Base-by-base conservation (phyloP, 2,797 vertebrate genomes). In the Monodelphis domestica region DNA sequence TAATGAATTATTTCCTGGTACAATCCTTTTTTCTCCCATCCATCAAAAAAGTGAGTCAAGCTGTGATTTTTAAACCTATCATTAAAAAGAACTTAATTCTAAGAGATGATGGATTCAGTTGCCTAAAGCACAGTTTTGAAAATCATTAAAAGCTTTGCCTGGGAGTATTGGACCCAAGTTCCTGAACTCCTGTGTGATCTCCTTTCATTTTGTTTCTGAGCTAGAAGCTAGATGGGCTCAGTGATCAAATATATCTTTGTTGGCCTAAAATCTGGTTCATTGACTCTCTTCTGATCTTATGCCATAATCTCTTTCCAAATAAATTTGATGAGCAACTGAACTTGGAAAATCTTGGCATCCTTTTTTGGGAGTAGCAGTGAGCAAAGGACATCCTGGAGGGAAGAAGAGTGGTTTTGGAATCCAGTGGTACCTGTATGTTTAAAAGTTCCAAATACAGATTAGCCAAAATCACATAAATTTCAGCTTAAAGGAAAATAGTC, bases 301-400 rank as follows among this genome's bases (percentile, higher is more conserved):
- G 15, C 95, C 96, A 96, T 95, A 93, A 95, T 97, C 92, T 97
- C 54, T 91, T 96, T 96, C 95, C 96, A 96, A 96, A 92, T 91
- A 94, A 91, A 94, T 92, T 91, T 50, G 87, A 94, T 92, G 95
- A 97, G 89, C 89, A 94, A 96, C 91, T 84, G 96, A 95, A 93
- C 52, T 96, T 89, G n/a, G n/a, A 96, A 97, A 96, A 91, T 92
- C 88, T 95, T 96, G 97, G 97, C 95, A 88, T 38, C 70, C 87
- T 95, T 97, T 93, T 84, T 95, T 97, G 63, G 90, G 91, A 93
- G 95, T 88, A 30, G 52, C 59, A 96, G 14, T 87, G 90, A 94
- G 91, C 52, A 93, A 53, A 89, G n/a, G 4, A 14, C 94, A 93
- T 92, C 95, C 50, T 96, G 54, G 91, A 70, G 96, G 93, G 96